Percentiles rank a stretch among this genome's conserved stretches.
Evolutionary conservation across 2,888 invertebrate genomes (phyloP).

Genomic region (Tortricodes alternella): DNA sequence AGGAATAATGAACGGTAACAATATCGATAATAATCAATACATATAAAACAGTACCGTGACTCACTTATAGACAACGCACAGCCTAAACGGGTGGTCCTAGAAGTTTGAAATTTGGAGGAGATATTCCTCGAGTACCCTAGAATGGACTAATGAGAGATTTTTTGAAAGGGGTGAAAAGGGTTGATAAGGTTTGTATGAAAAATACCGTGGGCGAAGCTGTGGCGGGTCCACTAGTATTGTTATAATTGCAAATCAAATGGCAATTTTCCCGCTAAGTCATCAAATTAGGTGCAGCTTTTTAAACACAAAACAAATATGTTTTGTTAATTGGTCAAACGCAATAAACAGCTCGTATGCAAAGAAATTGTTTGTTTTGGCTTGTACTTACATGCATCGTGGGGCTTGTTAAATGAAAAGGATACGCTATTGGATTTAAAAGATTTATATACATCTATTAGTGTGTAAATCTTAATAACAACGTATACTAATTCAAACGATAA

Average conservation of each 20-base stretch:
- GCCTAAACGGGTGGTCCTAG: too few relatives aligned
- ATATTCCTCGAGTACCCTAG: too few relatives aligned
- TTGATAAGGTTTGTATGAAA: too few relatives aligned
- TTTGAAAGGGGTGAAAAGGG: too few relatives aligned
- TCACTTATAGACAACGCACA: too few relatives aligned
- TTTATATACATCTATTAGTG: background rate
- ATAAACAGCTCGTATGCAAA: constrained; percentile 48
- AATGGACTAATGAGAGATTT: too few relatives aligned
- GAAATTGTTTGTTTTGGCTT: constrained; percentile 38
- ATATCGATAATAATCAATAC: background rate
- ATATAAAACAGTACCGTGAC: too few relatives aligned
- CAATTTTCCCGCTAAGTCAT: constrained; percentile 10
- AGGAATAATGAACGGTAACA: background rate
- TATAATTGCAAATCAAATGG: background rate
- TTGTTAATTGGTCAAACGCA: constrained; percentile 45
- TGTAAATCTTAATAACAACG: too few relatives aligned
- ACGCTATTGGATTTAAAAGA: background rate
- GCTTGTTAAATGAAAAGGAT: background rate
- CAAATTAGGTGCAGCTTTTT: constrained; percentile 13
- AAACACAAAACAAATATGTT: constrained; percentile 30
- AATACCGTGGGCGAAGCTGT: too few relatives aligned
- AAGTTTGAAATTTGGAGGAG: too few relatives aligned
- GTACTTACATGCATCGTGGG: constrained; percentile 30
- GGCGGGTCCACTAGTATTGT: too few relatives aligned
- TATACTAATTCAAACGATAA: too few relatives aligned